Base-by-base conservation (phyloP, 2,797 vertebrate genomes). In the Botia almorhae region DNA sequence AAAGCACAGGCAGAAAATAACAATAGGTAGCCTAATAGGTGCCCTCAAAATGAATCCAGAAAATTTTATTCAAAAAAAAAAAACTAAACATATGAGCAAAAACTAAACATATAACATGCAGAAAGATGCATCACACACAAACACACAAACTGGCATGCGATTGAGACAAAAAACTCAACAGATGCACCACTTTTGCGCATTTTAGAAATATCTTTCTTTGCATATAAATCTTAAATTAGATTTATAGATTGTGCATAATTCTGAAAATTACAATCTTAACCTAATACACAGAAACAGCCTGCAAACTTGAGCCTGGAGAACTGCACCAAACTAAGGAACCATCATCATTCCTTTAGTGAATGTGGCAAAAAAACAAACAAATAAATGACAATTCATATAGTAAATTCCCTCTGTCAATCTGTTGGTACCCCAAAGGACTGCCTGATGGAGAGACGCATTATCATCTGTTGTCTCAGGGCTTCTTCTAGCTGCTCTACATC, bases 1-100 rank as follows among this genome's bases (percentile, higher is more conserved):
- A 76, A 39, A 72, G 17, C 7, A 73, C 33, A 21, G 63, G 67
- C 36, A 73, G 33, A 6, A 77, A 67, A 77, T 46, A 39, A 64
- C 26, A 55, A 68, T 46, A 60, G 58, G 63, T 33, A 51, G 50
- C 17, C 4, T 61, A 26, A 26, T 26, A 26, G 23, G 17, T 23
- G 13, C 39, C 80, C 56, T 48, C 50, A 19, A 63, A 65, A 43
- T 43, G 46, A 29, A 26, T 26, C 74, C 65, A 4, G 17, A 13
- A 23, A 26, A 26, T 26, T 26, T 26, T 2, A 26, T 23, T 21
- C 64, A 77, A 26, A 26, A 33, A 33, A 33, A 33, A 33, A 33
- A 56, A 7, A 78, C 3, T 69, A 68, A 69, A 56, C 21, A 56
- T 64, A 14, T 10, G 4, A 46, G 17, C 61, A 26, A 26, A 26